Evolutionary conservation across 2,113 vertebrate species (phyloP), one percentile per base, ranked within the genome.

Genomic region (Pachypanchax playfairii): DNA sequence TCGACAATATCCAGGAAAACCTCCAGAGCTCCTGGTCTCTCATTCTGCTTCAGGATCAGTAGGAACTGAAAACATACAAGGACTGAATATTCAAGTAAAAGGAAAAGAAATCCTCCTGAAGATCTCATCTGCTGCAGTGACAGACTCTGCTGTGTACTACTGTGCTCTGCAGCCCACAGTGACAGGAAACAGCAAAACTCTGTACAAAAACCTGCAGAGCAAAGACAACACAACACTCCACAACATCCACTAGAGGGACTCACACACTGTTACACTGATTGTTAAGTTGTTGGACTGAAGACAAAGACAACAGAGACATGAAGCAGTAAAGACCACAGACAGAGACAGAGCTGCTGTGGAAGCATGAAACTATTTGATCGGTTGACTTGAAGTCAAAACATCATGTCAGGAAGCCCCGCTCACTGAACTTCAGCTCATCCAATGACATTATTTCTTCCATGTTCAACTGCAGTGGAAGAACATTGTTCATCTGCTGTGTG

Each of bases 111-210:
- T 4, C 8, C 21, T 11, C 11, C 47, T 64, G 48, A 18, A 13
- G 41, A 46, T 26, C 5, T 47, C 22, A 29, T 60, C 57, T 47
- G 57, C 31, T 60, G 57, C 57, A 48, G 31, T 24, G 57, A 13
- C 64, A 6, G 61, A 69, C 50, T 67, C 71, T 53, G 78, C 64
- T 68, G 41, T 77, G 73, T 76, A 63, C 48, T 44, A 42, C 17
- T 65, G 62, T 24, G 41, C 39, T 43, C 7, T 26, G 36, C 12
- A 3, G 41, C 58, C 58, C 43, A 60, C 57, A 60, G 57, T 58
- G 55, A 33, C 36, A 43, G 29, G 29, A 59, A 47, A 35, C 29
- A 24, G 1, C 24, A 25, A 14, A 26, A 20, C 15, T 20, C 22
- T 28, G 44, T 15, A 61, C 44, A 39, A 61, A 29, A 61, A 49